Percentiles rank a stretch among this genome's conserved stretches.
phyloP scores from a whole-genome alignment of 2,888 invertebrate species.

The Acrocera orbiculus region DNA sequence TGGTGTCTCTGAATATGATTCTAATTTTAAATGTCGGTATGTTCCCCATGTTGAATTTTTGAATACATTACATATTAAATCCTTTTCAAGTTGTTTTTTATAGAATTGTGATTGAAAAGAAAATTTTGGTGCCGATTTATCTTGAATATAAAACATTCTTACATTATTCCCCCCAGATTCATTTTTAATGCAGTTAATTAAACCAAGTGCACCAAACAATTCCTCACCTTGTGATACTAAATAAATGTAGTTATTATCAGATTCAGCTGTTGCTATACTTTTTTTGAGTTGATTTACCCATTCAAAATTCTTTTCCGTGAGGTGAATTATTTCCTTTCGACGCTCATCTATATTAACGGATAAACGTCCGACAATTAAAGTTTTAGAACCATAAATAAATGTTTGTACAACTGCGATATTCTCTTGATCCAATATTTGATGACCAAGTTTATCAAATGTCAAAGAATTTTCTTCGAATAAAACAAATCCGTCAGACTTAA shows the following conservation, averaged over 20 bases:
- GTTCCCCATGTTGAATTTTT: slow-evolving; percentile 72
- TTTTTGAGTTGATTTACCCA: slow-evolving; percentile 74
- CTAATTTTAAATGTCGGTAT: slow-evolving; percentile 61
- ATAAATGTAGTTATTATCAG: slow-evolving; percentile 42
- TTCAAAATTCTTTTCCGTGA: slow-evolving; percentile 49
- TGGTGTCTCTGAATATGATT: slow-evolving; percentile 28
- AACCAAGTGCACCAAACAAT: slow-evolving; percentile 63
- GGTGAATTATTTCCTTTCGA: slow-evolving; percentile 39
- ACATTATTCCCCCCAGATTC: slow-evolving; percentile 71
- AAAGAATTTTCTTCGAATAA: slow-evolving; percentile 48
- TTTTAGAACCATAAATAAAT: slow-evolving; percentile 45
- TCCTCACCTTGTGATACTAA: slow-evolving; percentile 51
- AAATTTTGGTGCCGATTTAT: slow-evolving; percentile 39
- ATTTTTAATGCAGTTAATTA: slow-evolving; percentile 75
- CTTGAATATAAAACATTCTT: slow-evolving; percentile 54
- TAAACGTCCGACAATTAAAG: slow-evolving; percentile 46
- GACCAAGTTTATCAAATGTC: slow-evolving; percentile 31
- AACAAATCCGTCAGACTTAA: slow-evolving; percentile 53
- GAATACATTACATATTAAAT: slow-evolving; percentile 72
- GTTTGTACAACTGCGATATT: slow-evolving; percentile 40
- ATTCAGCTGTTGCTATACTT: slow-evolving; percentile 47
- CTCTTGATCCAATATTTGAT: slow-evolving; percentile 24
- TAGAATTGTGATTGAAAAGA: slow-evolving; percentile 39
- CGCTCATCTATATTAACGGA: slow-evolving; percentile 17
- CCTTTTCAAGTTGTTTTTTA: slow-evolving; percentile 45